Evolutionary conservation across 37 sponge, comb jelly and placozoan genomes (phyloP).

Genomic region (Aplysina aerophoba): DNA sequence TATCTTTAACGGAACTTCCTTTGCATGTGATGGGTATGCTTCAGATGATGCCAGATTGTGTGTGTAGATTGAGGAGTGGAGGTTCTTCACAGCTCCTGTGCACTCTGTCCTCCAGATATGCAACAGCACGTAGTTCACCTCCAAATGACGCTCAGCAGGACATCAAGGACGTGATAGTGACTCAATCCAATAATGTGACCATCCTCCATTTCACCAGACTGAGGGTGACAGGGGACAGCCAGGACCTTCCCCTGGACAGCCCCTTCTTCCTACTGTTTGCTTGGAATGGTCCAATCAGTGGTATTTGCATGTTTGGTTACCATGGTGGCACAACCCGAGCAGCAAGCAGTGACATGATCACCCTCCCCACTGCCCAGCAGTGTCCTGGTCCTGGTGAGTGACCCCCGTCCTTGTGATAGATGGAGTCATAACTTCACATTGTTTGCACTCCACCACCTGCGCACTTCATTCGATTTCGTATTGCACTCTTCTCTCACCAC

Average conservation of each 20-base stretch:
- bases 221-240: neutral
- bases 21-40: conserved; percentile 15
- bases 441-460: too few species aligned
- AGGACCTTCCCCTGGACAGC: neutral
- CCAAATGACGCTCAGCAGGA: neutral
- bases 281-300: neutral
- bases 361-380: too few species aligned
- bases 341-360: too few species aligned
- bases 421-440: too few species aligned
- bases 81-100: neutral
- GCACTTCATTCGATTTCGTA: too few species aligned
- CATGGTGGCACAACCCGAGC: conserved; percentile 3
- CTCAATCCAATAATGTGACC: neutral
- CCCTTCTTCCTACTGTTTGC: conserved; percentile 5
- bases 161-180: neutral
- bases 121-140: neutral
- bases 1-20: neutral
- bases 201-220: neutral
- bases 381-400: too few species aligned
- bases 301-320: neutral
- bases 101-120: neutral
- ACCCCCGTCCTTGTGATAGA: too few species aligned
- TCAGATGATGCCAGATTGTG: neutral
- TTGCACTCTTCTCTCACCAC: too few species aligned
- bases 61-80: neutral